Conservation (phyloP, 2,113 vertebrate genomes). For the Hippocampus abdominalis region DNA sequence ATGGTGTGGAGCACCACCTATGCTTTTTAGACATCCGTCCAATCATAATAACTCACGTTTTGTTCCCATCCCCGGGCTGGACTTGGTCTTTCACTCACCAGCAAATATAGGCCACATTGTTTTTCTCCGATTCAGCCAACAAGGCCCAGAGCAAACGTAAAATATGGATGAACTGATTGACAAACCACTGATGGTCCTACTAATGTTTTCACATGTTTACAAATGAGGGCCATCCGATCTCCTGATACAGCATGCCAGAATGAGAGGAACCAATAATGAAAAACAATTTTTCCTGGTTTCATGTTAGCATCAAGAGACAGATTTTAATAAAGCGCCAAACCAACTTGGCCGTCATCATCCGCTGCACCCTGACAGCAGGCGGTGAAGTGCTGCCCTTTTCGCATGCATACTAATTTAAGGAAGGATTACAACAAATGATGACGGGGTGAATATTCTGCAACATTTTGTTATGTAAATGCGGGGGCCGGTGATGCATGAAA, state of each 20-base stretch:
- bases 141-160: slow-evolving; percentile 5
- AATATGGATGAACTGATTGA: slow-evolving; percentile 19
- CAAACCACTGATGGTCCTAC: slow-evolving; percentile 8
- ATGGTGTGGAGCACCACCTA: not conserved
- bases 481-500: slow-evolving; percentile 12
- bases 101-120: not conserved
- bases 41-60: not conserved
- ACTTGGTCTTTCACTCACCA: not conserved
- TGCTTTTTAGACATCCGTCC: not conserved
- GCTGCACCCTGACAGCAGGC: slow-evolving; percentile 13
- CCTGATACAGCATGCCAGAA: slow-evolving; percentile 13
- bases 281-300: slow-evolving; percentile 5
- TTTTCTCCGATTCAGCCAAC: not conserved
- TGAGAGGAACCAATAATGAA: slow-evolving; percentile 15
- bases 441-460: slow-evolving; percentile 3
- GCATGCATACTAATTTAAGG: slow-evolving; percentile 25
- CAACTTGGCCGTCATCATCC: slow-evolving; percentile 8
- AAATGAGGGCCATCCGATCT: slow-evolving; percentile 16
- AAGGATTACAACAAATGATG: slow-evolving; percentile 7
- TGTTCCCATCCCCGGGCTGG: too few species aligned
- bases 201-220: slow-evolving; percentile 9
- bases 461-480: slow-evolving; percentile 5
- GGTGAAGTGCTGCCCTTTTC: not conserved
- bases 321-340: slow-evolving; percentile 15
- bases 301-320: not conserved